Evolutionary conservation across 2,888 invertebrate genomes (phyloP), one percentile per base, ranked within the genome.

Genomic region (Xiphydria camelus): DNA sequence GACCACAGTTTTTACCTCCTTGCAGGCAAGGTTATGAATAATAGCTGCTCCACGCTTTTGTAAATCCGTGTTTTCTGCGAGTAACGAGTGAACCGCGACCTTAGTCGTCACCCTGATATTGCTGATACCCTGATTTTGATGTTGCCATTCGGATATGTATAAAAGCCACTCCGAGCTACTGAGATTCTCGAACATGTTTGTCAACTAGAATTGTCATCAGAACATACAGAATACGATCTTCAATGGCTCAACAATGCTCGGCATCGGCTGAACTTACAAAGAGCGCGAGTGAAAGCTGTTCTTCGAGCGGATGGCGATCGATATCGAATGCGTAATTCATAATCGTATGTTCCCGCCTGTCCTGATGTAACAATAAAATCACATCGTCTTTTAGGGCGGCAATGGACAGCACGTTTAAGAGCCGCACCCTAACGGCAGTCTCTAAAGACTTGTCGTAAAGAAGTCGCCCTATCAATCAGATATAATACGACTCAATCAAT

Each of bases 1-100:
- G 87, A 93, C 93, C 90, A 94, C 93, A 77, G 93, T 91, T 85
- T 93, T 94, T 83, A 94, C 93, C 88, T 94, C 94, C 87, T 93
- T 94, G 82, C 90, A 88, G 75, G 92, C 91, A 65, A 94, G 81
- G 79, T 94, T 94, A 80, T 92, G 88, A 62, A 94, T 84, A 55
- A 94, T 87, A 61, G 92, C 91, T 1, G 91, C 84, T 52, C 94
- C 94, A 53, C 85, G 79, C 57, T 91, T 89, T 70, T 90, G 89
- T 60, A 94, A 78, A 55, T 80, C 82, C 10, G 80, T 75, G 45
- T 84, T 83, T 49, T 87, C 87, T 14, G 89, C 84, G 25, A 94
- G 82, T 57, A 91, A 76, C 51, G 88, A 85, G 77, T 94, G 92
- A 31, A 94, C 94, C 32, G 90, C 89, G 49, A 92, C 90, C 80